Percentiles rank a stretch among this genome's conserved stretches.
Conservation (phyloP, 35 echinoderm and acorn worm species). For the Apostichopus japonicus region DNA sequence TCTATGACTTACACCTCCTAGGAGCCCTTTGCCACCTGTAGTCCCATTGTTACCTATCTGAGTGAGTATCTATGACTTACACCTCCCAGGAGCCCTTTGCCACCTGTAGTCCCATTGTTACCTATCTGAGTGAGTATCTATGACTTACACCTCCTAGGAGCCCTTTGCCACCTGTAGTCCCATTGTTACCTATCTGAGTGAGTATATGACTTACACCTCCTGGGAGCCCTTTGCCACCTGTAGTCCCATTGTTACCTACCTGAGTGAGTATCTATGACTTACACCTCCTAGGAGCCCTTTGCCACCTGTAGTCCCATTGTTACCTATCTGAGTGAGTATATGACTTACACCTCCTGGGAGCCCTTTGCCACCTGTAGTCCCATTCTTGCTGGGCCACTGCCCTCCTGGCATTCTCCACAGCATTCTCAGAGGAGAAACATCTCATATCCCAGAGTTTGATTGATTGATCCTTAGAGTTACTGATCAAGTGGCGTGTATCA, state of each 20-base stretch:
- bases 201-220: no score
- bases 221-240: no score
- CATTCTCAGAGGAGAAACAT: conserved; percentile 53
- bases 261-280: conserved; percentile 44
- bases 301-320: conserved; percentile 82
- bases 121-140: no score
- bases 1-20: conserved; percentile 81
- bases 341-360: conserved; percentile 87
- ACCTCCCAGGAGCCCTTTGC: no score
- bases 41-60: conserved; percentile 17
- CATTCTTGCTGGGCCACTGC: conserved; percentile 92
- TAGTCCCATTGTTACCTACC: no score
- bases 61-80: no score
- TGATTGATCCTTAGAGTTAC: conserved; percentile 97
- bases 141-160: no score
- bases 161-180: no score
- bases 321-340: background rate
- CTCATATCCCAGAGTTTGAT: conserved; percentile 97
- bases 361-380: conserved; percentile 95
- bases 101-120: no score
- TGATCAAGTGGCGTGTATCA: conserved; percentile 84
- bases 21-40: conserved; percentile 92
- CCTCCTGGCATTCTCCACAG: conserved; percentile 59
- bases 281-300: conserved; percentile 87
- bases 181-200: no score